Percentiles rank a stretch among this genome's conserved stretches.
phyloP scores from a whole-genome alignment of 2,797 vertebrate species.

The Micropoecilia bifurca region DNA sequence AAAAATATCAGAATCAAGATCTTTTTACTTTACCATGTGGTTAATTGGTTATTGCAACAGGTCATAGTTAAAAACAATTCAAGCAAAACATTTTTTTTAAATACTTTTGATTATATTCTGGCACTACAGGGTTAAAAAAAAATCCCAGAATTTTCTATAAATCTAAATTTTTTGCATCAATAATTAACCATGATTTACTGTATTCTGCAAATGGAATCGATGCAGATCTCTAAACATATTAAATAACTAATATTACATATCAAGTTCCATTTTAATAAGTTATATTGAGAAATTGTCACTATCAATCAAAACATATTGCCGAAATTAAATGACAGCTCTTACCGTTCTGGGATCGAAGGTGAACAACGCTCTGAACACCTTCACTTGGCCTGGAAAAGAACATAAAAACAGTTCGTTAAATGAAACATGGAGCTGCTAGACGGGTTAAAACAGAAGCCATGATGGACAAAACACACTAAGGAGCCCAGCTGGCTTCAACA shows the following conservation, averaged over 20 bases:
- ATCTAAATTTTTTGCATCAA: not conserved
- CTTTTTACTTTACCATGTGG: too few relatives aligned
- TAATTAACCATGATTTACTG: not conserved
- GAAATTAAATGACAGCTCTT: constrained; percentile 62
- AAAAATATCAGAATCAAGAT: too few relatives aligned
- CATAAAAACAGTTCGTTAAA: constrained; percentile 23
- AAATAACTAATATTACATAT: constrained; percentile 8
- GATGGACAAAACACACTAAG: not conserved
- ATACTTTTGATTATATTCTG: not conserved
- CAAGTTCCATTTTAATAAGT: not conserved
- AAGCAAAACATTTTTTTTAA: not conserved
- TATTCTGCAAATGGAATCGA: not conserved
- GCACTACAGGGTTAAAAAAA: not conserved
- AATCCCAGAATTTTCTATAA: not conserved
- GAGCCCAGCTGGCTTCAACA: constrained; percentile 1
- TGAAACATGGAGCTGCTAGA: not conserved
- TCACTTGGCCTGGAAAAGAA: constrained; percentile 89
- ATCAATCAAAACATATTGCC: not conserved
- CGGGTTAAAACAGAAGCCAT: not conserved
- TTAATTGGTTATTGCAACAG: too few relatives aligned
- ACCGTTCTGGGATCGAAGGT: constrained; percentile 97
- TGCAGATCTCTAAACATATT: not conserved
- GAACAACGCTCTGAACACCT: constrained; percentile 94
- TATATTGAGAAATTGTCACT: not conserved
- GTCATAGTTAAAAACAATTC: too few relatives aligned